Base-by-base conservation (phyloP, 2,888 invertebrate genomes). In the Chironomus tentans region DNA sequence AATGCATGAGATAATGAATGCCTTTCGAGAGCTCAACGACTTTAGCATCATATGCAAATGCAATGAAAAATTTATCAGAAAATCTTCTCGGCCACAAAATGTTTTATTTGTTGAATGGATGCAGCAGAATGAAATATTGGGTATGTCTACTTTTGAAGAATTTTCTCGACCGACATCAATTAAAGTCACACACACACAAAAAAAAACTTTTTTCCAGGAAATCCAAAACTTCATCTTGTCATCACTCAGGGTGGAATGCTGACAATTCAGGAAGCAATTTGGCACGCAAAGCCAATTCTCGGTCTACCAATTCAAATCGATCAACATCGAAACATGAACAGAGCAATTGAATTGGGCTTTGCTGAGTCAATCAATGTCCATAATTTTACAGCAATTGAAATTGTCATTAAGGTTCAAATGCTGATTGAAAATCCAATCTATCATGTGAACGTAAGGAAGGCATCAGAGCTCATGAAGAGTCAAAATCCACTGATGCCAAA, bases 201-300 rank as follows among this genome's bases (percentile, higher is more conserved):
- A 38, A 10, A 7, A 38, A 38, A 38, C 38, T 38, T 38, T 38
- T 38, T 38, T 38, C 56, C 15, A 77, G 77, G 70, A n/a, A 75
- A 77, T 75, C 24, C 62, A 18, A 75, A 75, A 48, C 38, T 70
- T 24, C 75, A 70, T 61, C 22, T 77, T 6, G 62, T 77, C 24
- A 68, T 77, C 6, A 65, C 75, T 12, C 70, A 70, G 48, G 74
- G 70, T 21, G 77, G 77, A 50, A 48, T 68, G 24, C 21, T 77
- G 46, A 75, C 70, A 18, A 47, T 75, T 48, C 77, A 77, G 61
- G 77, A 77, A 70, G 70, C 77, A n/a, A 75, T 75, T 15, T 77
- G 75, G 75, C 69, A 77, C 65, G 74, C 21, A 21, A 75, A 75
- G 7, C 70, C 65, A 38, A 65, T 77, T 47, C 46, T 77, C 7